A percentile compares a stretch with the other conserved stretches of the same genome.
Conservation (phyloP, 2,888 invertebrate species). For the Lampropteryx suffumata region DNA sequence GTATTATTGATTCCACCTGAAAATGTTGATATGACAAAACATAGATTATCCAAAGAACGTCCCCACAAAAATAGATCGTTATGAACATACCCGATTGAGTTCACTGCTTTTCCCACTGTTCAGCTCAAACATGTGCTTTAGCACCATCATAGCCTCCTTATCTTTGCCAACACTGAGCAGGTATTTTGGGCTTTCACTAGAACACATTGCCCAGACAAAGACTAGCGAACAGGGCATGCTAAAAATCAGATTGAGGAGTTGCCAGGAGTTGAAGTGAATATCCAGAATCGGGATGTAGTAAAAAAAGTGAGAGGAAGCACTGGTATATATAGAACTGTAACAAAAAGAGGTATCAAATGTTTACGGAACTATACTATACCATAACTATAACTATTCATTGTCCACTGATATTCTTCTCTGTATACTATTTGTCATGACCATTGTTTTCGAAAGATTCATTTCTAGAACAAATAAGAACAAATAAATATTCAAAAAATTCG, state of each 20-base stretch:
- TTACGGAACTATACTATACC: no score
- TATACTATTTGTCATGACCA: no score
- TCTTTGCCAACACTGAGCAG: conserved; percentile 81
- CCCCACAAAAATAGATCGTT: no score
- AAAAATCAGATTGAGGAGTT: conserved; percentile 86
- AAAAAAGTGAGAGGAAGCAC: conserved; percentile 83
- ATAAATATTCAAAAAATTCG: no score
- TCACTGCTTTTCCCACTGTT: conserved; percentile 56
- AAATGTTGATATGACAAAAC: conserved; percentile 9
- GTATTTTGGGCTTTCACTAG: conserved; percentile 91
- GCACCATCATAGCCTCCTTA: conserved; percentile 77
- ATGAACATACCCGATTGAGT: conserved; percentile 52
- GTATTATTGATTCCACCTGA: conserved; percentile 55
- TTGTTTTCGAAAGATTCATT: no score
- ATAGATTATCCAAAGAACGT: no score
- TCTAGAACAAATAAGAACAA: no score
- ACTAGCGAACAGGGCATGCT: conserved; percentile 84
- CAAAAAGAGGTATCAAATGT: no score
- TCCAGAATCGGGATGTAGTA: conserved; percentile 66
- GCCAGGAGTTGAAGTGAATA: conserved; percentile 87
- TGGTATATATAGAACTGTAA: conserved; percentile 84
- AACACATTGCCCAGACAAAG: conserved; percentile 74
- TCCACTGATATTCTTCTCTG: no score
- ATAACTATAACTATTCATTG: no score
- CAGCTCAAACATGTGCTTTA: conserved; percentile 55